phyloP scores from a whole-genome alignment of 2,797 vertebrate genomes.

The Enteromius argenteus region DNA sequence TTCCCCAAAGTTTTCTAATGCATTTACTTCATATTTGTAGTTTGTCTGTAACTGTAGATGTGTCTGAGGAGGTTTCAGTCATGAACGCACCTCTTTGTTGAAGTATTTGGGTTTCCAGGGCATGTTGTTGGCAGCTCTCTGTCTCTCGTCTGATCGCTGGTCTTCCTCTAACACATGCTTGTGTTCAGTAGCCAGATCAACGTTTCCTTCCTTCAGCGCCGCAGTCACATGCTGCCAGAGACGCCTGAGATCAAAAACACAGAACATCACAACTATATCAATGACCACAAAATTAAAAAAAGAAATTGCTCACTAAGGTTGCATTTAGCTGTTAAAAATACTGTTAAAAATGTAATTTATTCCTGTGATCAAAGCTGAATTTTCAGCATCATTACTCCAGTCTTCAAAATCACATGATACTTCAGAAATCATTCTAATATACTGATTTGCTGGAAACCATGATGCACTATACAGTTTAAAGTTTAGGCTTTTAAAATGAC shows the following conservation, averaged over 20 bases:
- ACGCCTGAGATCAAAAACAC: slow-evolving; percentile 72
- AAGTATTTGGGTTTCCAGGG: slow-evolving; percentile 91
- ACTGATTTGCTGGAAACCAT: background rate
- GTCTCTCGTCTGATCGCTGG: slow-evolving; percentile 87
- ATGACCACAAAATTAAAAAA: background rate
- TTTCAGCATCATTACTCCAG: background rate
- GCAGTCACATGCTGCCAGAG: slow-evolving; percentile 91
- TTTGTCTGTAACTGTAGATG: background rate
- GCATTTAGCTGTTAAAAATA: background rate
- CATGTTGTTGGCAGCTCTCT: slow-evolving; percentile 75
- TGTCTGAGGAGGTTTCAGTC: background rate
- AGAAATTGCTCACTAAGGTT: background rate
- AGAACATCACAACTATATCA: background rate
- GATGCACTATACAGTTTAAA: too few species aligned
- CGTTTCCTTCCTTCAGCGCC: slow-evolving; percentile 86
- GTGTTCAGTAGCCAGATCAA: slow-evolving; percentile 88
- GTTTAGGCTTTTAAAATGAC: too few species aligned
- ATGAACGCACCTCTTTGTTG: slow-evolving; percentile 81
- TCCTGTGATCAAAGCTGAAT: background rate
- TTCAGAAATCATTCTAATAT: background rate
- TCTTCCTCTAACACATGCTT: slow-evolving; percentile 90
- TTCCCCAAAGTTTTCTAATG: background rate
- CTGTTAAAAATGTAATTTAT: too few species aligned
- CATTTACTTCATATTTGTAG: background rate
- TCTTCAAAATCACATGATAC: background rate